These are phyloP conservation scores for Anguilla obscura DNA, from an alignment of 2,797 vertebrate genomes.

Conservation along the genomic window DNA sequence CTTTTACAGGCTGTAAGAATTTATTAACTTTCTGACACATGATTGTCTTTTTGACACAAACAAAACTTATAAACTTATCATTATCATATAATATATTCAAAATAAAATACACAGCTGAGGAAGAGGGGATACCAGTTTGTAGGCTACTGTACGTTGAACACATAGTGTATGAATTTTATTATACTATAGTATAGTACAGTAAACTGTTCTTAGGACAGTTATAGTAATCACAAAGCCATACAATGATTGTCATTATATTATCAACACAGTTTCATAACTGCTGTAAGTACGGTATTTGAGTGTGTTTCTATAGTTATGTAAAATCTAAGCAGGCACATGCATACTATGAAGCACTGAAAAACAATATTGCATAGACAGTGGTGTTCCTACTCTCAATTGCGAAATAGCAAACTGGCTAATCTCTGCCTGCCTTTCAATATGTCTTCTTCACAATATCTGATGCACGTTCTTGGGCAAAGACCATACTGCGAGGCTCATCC, in stretches of 20 bases:
- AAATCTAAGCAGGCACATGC: not conserved
- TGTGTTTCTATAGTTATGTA: constrained; percentile 1
- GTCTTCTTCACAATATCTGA: not conserved
- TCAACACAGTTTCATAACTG: not conserved
- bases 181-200: not conserved
- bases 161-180: constrained; percentile 3
- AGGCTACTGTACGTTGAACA: not conserved
- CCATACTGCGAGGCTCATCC: not conserved
- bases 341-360: not conserved
- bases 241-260: constrained; percentile 6
- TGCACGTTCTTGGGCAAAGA: not conserved
- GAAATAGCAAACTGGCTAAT: not conserved
- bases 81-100: not conserved
- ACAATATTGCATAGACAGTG: not conserved
- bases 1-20: constrained; percentile 16
- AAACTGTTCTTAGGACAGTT: constrained; percentile 13
- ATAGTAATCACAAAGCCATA: not conserved
- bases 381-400: not conserved
- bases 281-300: not conserved
- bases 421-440: not conserved
- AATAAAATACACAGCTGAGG: not conserved
- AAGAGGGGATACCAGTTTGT: not conserved
- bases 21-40: not conserved
- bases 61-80: not conserved
- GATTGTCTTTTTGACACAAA: not conserved